A percentile compares a stretch with the other conserved stretches of the same genome.
phyloP scores from a whole-genome alignment of 2,113 vertebrate genomes.

The Mirounga angustirostris region DNA sequence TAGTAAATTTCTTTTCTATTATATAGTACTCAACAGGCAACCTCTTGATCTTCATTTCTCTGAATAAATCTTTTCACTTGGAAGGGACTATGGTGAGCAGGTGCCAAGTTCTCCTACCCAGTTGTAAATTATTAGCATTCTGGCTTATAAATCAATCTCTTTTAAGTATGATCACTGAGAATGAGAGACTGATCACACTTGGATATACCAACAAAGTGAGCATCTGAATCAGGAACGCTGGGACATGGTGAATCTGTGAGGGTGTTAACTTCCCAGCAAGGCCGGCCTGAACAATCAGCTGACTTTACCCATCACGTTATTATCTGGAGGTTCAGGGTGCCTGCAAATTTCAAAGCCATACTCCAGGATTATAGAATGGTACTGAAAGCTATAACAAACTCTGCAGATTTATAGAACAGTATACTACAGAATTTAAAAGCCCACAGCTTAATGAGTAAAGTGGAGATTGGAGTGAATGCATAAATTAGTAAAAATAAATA shows the following conservation, averaged over 20 bases:
- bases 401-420: background rate
- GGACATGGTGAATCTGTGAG: background rate
- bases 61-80: background rate
- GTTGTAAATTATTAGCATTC: conserved; percentile 38
- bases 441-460: background rate
- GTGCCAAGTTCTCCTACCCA: background rate
- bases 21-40: background rate
- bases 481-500: background rate
- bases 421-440: conserved; percentile 21
- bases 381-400: background rate
- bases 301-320: background rate
- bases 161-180: conserved; percentile 26
- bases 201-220: background rate
- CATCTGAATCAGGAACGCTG: background rate
- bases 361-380: background rate
- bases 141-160: background rate
- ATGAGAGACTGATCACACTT: background rate
- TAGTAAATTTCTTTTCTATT: background rate
- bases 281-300: background rate
- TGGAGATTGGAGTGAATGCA: background rate
- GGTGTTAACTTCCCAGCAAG: background rate
- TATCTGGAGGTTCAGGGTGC: background rate
- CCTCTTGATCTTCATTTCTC: conserved; percentile 1
- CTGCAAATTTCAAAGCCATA: background rate
- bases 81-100: background rate